Base-by-base conservation (phyloP, 1,140 invertebrate genomes). In the Drosophila orena region DNA sequence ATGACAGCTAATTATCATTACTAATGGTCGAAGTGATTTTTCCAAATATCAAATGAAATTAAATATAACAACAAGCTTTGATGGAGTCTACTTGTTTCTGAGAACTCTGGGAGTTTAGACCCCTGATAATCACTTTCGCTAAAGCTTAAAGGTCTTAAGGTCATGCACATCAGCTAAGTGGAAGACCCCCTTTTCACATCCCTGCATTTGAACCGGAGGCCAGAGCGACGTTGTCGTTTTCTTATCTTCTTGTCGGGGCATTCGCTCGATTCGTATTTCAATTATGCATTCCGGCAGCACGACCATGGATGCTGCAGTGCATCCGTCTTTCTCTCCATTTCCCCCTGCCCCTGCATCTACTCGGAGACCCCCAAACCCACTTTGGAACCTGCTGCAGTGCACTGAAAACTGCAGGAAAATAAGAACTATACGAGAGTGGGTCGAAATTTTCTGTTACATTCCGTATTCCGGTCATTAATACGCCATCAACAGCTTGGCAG, bases 401-500 rank as follows among this genome's bases (percentile, higher is more conserved):
- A 70, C 35, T 81, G 78, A 65, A 81, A 68, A 61, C 37, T 38
- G 15, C 66, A 58, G 64, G 38, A 70, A 49, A 43, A 69, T 68
- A 68, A 47, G 59, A 66, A 69, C 27, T 15, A 11, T 10, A 46
- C 43, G 42, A 60, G 34, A 52, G 40, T 43, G 40, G 24, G 58
- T 27, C 11, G 52, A 52, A 52, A 65, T 75, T 69, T 54, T 81
- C 78, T 81, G 81, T 86, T 84, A 79, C 84, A 88, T 88, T 89
- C 83, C 83, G 68, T 71, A 89, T 88, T 88, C 83, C 86, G 76
- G 79, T 88, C 83, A 88, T 88, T 88, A 88, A 89, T 88, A 84
- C 84, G 79, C 83, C 84, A 88, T 88, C 84, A 89, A 72, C 75
- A 72, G 72, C 46, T 52, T 11, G 27, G 27, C 4, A 27, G n/a